phyloP scores from a whole-genome alignment of 2,888 invertebrate genomes.

The Orthosia gothica region DNA sequence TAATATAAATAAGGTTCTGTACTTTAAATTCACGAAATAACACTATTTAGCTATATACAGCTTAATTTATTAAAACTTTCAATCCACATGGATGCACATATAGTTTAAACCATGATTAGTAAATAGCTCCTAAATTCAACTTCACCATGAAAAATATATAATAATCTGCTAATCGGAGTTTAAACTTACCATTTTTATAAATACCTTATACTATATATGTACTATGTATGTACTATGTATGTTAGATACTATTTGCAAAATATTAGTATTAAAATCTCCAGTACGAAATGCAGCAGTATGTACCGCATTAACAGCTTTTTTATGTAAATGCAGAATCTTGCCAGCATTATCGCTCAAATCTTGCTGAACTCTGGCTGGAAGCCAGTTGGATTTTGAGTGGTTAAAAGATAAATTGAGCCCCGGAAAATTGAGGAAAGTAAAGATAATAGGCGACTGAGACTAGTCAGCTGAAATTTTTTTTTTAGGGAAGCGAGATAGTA shows the following conservation, averaged over 20 bases:
- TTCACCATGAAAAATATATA: too few relatives aligned
- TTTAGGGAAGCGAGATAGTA: constrained; percentile 57
- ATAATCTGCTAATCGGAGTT: too few relatives aligned
- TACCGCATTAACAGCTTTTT: constrained; percentile 70
- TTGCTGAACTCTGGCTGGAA: constrained; percentile 74
- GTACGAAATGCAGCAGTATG: constrained; percentile 62
- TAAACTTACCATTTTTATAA: too few relatives aligned
- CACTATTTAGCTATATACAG: not conserved
- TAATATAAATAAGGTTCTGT: too few relatives aligned
- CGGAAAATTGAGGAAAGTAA: constrained; percentile 72
- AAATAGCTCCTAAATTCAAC: too few relatives aligned
- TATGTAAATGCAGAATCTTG: constrained; percentile 75
- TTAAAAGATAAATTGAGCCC: constrained; percentile 73
- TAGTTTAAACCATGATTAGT: too few relatives aligned
- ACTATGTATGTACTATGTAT: too few relatives aligned
- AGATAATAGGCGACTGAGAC: constrained; percentile 60
- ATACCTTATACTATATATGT: too few relatives aligned
- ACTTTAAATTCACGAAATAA: not conserved
- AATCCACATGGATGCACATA: too few relatives aligned
- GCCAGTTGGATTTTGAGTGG: constrained; percentile 77
- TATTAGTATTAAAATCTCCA: constrained; percentile 23
- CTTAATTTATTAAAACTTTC: too few relatives aligned
- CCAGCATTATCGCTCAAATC: constrained; percentile 75
- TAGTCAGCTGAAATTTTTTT: constrained; percentile 66
- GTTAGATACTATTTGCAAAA: constrained; percentile 12